phyloP scores from a whole-genome alignment of 2,888 invertebrate genomes.

The Drosophila paucipuncta region DNA sequence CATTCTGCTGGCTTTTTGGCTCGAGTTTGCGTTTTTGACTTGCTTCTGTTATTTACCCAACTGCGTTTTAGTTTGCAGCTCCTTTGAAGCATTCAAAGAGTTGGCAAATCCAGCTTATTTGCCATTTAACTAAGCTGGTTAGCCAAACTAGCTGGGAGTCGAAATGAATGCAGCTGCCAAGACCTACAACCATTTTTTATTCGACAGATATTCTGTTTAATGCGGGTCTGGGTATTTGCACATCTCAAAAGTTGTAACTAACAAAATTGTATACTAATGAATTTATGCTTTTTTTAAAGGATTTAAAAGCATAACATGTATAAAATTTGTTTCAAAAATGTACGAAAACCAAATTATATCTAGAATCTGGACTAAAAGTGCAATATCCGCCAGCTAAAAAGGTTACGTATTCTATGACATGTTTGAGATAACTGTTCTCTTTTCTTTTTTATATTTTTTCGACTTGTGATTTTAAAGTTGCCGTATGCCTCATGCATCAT shows the following conservation, averaged over 20 bases:
- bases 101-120: slow-evolving; percentile 58
- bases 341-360: neutral
- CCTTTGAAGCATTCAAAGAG: slow-evolving; percentile 13
- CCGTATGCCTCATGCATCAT: neutral
- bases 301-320: neutral
- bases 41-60: slow-evolving; percentile 62
- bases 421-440: neutral
- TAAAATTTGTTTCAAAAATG: neutral
- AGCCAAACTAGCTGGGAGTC: slow-evolving; percentile 56
- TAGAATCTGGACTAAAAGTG: neutral
- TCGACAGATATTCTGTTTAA: slow-evolving; percentile 8
- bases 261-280: neutral
- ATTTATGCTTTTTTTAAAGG: neutral
- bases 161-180: slow-evolving; percentile 20
- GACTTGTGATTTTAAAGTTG: neutral
- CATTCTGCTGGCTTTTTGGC: slow-evolving; percentile 71
- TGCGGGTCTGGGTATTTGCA: slow-evolving; percentile 4
- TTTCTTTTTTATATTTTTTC: neutral
- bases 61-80: slow-evolving; percentile 46
- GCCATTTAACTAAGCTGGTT: slow-evolving; percentile 75
- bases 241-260: neutral
- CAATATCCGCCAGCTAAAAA: neutral
- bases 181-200: neutral
- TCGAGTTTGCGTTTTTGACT: slow-evolving; percentile 51
- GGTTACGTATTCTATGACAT: neutral